Evolutionary conservation across 2,888 invertebrate genomes (phyloP).

Genomic region (Ochropleura leucogaster): DNA sequence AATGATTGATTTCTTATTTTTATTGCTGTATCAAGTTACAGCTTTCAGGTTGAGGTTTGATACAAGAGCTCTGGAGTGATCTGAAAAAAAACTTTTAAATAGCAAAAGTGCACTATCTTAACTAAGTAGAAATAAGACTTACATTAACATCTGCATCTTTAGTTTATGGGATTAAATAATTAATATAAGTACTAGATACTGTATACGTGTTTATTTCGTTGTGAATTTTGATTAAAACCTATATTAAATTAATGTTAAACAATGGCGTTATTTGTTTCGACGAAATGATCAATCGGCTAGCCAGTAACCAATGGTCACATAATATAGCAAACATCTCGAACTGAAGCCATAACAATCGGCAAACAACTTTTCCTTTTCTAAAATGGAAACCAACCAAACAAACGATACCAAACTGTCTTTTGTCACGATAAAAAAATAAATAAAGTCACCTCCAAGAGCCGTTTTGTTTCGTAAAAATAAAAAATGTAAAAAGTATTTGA

Average conservation of each 20-base stretch:
- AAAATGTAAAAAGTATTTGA: conserved; percentile 80
- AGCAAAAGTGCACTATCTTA: background rate
- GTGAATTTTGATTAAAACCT: background rate
- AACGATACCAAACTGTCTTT: conserved; percentile 74
- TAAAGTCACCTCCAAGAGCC: conserved; percentile 76
- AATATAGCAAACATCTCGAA: background rate
- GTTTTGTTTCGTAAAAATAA: conserved; percentile 81
- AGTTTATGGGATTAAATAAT: background rate
- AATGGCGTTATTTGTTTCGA: background rate
- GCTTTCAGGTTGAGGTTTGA: background rate
- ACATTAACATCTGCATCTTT: background rate
- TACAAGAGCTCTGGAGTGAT: background rate
- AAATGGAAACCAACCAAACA: conserved; percentile 46
- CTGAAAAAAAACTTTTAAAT: background rate
- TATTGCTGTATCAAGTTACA: conserved; percentile 1
- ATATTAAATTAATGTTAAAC: background rate
- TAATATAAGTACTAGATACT: background rate
- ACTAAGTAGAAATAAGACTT: no score
- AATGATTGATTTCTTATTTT: conserved; percentile 32
- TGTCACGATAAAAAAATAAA: conserved; percentile 77
- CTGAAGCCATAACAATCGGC: conserved; percentile 47
- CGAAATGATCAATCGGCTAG: background rate
- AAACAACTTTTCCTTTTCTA: conserved; percentile 43
- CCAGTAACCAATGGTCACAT: background rate
- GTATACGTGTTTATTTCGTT: background rate